phyloP scores from a whole-genome alignment of 1,140 invertebrate genomes.

The Orussus abietinus region DNA sequence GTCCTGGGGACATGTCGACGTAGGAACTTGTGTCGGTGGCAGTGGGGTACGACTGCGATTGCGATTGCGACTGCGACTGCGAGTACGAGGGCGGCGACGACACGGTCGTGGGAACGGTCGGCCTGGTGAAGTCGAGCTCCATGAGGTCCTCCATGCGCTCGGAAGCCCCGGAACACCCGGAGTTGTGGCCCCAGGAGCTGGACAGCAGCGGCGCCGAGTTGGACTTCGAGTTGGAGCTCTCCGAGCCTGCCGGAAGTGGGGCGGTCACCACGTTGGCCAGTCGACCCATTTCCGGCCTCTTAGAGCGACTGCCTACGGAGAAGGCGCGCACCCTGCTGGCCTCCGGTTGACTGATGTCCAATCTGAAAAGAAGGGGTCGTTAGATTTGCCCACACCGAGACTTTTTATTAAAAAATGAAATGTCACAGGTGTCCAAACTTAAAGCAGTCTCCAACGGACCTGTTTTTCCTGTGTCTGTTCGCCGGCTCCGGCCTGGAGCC shows the following conservation, averaged over 20 bases:
- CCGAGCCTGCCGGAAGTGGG: constrained; percentile 52
- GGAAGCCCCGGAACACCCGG: constrained; percentile 46
- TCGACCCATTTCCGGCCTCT: constrained; percentile 49
- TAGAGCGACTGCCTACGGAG: constrained; percentile 66
- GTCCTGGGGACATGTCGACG: constrained; percentile 57
- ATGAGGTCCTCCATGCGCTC: constrained; percentile 73
- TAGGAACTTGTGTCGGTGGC: constrained; percentile 54
- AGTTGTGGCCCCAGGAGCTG: constrained; percentile 58
- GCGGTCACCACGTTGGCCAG: constrained; percentile 56
- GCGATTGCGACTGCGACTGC: constrained; percentile 29
- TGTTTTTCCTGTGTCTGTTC: constrained; percentile 48
- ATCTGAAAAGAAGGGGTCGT: constrained; percentile 39
- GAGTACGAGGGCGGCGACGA: constrained; percentile 40
- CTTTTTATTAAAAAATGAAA: too few species aligned
- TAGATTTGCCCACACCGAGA: too few species aligned
- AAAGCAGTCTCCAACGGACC: too few species aligned
- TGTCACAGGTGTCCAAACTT: too few species aligned
- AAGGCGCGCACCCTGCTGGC: constrained; percentile 61
- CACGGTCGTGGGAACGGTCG: constrained; percentile 36
- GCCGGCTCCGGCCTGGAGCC: constrained; percentile 70
- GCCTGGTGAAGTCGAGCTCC: constrained; percentile 73
- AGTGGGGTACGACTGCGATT: constrained; percentile 43
- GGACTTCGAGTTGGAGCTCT: constrained; percentile 45
- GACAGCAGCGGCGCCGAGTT: constrained; percentile 49
- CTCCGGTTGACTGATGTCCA: constrained; percentile 47